Base-by-base conservation (phyloP, 2,113 vertebrate genomes). In the Nanorana parkeri region DNA sequence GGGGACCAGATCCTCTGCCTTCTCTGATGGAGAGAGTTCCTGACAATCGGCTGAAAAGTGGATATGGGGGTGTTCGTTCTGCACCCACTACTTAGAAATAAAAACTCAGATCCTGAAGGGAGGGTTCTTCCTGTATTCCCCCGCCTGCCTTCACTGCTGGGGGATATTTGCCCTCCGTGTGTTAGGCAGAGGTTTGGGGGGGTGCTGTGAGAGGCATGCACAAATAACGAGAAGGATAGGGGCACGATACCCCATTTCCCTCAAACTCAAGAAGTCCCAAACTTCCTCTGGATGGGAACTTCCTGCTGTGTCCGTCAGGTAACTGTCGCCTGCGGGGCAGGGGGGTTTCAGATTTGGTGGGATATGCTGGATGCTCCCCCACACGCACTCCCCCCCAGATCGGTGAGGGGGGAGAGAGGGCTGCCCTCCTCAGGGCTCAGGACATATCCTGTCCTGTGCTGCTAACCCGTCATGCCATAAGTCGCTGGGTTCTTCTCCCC, bases 381-480 rank as follows among this genome's bases (percentile, higher is more conserved):
- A 74, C 61, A 81, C 29, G 61, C 67, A 52, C 80, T 75, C 80
- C 80, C 68, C 69, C 80, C 80, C 71, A 75, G 71, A 75, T 75
- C 71, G 51, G 80, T 75, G 91, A 94, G 77, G 82, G 87, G 85
- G 80, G 78, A 91, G 90, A 94, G 93, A 94, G 92, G 93, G 92
- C 91, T 93, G 93, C 93, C 94, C 94, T 94, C 91, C 91, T 82
- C 71, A 75, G 80, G 80, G 89, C 91, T 90, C 92, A 92, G 89
- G 91, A 92, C 93, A 79, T 88, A 67, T 86, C 88, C 90, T 90
- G 87, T 91, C 89, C 90, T 91, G 91, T 94, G 92, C 94, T 91
- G 93, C 93, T 92, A 92, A 94, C 94, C 95, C 95, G 95, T 91
- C 94, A 93, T 94, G 94, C 94, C 94, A 92, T 92, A 94, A 67